Evolutionary conservation across 2,113 vertebrate species (phyloP).

Genomic region (Plecotus auritus): DNA sequence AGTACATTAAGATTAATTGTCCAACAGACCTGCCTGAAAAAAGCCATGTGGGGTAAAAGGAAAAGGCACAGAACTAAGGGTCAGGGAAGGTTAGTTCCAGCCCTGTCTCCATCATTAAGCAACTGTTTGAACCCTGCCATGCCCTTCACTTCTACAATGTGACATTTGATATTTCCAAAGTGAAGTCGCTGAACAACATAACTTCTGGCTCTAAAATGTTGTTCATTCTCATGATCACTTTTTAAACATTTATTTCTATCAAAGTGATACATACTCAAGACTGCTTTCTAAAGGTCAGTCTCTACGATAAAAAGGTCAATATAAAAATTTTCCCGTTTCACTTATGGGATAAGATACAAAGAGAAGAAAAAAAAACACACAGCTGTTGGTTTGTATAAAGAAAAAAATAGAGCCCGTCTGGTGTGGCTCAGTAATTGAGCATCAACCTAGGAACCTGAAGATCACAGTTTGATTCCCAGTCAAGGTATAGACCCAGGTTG

Average conservation of each 20-base stretch:
- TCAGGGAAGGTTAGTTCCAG: neutral
- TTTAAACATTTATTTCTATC: neutral
- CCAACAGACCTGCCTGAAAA: neutral
- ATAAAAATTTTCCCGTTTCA: neutral
- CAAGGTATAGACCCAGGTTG: too few relatives aligned
- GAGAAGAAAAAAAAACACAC: neutral
- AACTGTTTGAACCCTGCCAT: neutral
- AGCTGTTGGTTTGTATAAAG: neutral
- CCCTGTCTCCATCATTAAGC: neutral
- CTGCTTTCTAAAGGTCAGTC: neutral
- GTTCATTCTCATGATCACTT: neutral
- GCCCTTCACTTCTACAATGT: neutral
- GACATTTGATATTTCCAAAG: neutral
- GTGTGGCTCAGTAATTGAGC: too few relatives aligned
- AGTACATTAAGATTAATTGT: neutral
- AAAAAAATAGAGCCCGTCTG: neutral
- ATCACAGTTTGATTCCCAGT: too few relatives aligned
- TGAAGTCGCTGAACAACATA: neutral
- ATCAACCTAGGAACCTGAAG: too few relatives aligned
- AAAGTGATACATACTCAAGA: neutral
- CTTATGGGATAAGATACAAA: neutral
- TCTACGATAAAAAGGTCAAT: slow-evolving; percentile 14
- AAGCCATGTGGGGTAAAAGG: neutral
- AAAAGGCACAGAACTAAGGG: neutral
- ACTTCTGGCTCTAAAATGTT: neutral